Evolutionary conservation across 1,140 invertebrate species (phyloP).

Genomic region (Belonocnema kinseyi): DNA sequence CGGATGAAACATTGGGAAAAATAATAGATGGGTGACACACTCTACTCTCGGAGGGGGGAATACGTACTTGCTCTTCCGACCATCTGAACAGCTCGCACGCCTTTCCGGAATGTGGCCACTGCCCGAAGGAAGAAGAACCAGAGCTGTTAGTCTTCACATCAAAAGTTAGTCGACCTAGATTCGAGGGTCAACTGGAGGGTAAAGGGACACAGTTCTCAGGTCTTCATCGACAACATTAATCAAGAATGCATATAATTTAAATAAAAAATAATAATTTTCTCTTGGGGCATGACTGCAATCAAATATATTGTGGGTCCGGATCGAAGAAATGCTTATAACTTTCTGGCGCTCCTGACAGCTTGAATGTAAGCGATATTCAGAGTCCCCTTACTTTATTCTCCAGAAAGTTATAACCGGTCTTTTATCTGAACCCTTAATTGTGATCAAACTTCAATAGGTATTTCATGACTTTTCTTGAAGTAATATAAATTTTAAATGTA

Average conservation of each 20-base stretch:
- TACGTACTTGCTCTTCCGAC: slow-evolving; percentile 98
- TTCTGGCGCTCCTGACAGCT: no score
- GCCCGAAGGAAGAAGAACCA: slow-evolving; percentile 76
- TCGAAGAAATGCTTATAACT: no score
- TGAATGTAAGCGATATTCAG: no score
- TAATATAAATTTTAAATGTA: no score
- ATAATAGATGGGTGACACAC: slow-evolving; percentile 68
- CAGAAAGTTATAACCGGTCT: no score
- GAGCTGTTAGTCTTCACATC: slow-evolving; percentile 75
- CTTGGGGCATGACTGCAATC: background rate
- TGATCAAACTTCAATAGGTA: no score
- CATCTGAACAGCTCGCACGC: slow-evolving; percentile 98
- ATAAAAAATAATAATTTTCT: background rate
- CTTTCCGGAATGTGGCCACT: slow-evolving; percentile 99
- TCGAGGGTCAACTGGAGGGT: slow-evolving; percentile 56
- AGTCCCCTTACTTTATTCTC: no score
- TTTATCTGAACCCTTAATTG: no score
- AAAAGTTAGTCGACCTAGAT: slow-evolving; percentile 69
- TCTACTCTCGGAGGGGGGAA: slow-evolving; percentile 71
- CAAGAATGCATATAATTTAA: slow-evolving; percentile 8
- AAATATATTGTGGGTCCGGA: no score
- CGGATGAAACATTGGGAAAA: slow-evolving; percentile 46
- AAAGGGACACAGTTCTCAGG: slow-evolving; percentile 42
- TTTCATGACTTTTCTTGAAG: no score
- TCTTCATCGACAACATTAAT: slow-evolving; percentile 47